Evolutionary conservation across 2,888 invertebrate genomes (phyloP).

Genomic region (Acrobasis suavella): DNA sequence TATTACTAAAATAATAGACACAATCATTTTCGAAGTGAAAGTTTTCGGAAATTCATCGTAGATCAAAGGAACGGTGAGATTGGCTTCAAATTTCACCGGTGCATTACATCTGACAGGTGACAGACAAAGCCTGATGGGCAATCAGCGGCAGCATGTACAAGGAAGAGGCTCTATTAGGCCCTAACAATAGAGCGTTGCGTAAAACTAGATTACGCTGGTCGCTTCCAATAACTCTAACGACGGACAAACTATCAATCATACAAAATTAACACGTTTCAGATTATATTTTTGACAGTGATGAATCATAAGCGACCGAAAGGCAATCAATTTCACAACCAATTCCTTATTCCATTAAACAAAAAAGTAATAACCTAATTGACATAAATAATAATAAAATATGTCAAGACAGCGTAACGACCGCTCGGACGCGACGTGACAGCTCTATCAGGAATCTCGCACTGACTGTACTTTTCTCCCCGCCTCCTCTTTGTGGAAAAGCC

Average conservation of each 20-base stretch:
- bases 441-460: constrained; percentile 77
- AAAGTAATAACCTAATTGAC: constrained; percentile 82
- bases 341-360: constrained; percentile 82
- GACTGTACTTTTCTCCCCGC: constrained; percentile 55
- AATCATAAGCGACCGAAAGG: constrained; percentile 79
- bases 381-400: constrained; percentile 83
- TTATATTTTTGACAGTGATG: constrained; percentile 79
- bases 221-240: constrained; percentile 63
- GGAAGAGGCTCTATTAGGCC: constrained; percentile 41
- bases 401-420: constrained; percentile 78
- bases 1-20: constrained; percentile 23
- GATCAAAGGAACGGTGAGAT: constrained; percentile 19
- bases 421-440: constrained; percentile 79
- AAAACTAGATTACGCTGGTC: constrained; percentile 72
- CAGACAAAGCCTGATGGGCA: constrained; percentile 43
- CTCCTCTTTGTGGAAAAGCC: constrained; percentile 43
- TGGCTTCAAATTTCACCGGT: constrained; percentile 44
- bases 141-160: constrained; percentile 49
- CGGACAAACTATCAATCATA: constrained; percentile 77
- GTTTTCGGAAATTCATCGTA: constrained; percentile 5
- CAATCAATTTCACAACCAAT: constrained; percentile 81
- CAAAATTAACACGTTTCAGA: constrained; percentile 79
- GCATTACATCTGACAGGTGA: constrained; percentile 58
- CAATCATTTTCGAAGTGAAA: not conserved
- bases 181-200: constrained; percentile 66